Base-by-base conservation (phyloP, 2,113 vertebrate genomes). In the Saccopteryx leptura region DNA sequence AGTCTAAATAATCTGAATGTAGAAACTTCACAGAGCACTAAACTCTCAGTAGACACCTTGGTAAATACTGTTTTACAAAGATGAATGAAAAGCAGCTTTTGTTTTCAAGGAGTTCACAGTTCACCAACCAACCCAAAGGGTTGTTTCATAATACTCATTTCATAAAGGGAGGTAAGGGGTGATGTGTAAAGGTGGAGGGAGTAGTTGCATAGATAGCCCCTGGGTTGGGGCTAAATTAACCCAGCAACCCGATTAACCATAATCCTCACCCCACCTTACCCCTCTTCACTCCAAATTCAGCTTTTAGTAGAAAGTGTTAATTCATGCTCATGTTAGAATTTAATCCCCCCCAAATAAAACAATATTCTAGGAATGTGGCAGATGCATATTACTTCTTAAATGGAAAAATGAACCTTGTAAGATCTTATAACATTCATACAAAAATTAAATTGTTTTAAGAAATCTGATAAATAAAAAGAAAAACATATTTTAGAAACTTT, bases 401-500 rank as follows among this genome's bases (percentile, higher is more conserved):
- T 81, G 46, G 76, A 89, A 46, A 31, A 85, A 28, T 56, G 1
- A 96, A 48, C 11, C 3, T 58, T 78, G n/a, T 82, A 74, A 97
- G 50, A 69, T 39, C 11, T 90, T 83, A 31, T 26, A 39, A 88
- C 4, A 72, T 2, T 50, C 3, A 91, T 61, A 50, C 5, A 75
- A 91, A 85, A 81, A 68, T 91, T 84, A 92, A 87, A 54, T 78
- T 76, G 12, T 60, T 54, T 84, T 84, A 1, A 76, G 46, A 97
- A 91, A 84, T 33, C n/a, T 80, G 24, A 60, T 28, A 60, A 81
- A 69, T 23, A 58, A 87, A 93, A 93, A 74, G 12, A 48, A 83
- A 88, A 79, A 75, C 11, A 26, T 48, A 81, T 26, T 80, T 86
- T 85, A 75, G 17, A 88, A 90, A 88, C n/a, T 24, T 54, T 86